phyloP scores from a whole-genome alignment of 2,113 vertebrate species.

The Otocyon megalotis region DNA sequence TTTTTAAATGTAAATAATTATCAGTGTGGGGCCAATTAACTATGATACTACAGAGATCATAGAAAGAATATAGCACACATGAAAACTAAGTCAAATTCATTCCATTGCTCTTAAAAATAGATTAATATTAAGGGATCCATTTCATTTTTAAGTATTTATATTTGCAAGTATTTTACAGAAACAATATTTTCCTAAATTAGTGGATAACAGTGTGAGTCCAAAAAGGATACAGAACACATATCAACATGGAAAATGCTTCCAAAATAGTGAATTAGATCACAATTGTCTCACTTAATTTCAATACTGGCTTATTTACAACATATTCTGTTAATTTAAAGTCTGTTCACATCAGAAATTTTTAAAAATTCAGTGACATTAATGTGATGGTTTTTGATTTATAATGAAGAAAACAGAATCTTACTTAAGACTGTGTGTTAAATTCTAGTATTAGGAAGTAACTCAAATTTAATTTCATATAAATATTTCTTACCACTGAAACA shows the following conservation, averaged over 20 bases:
- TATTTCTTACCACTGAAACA: slow-evolving; percentile 12
- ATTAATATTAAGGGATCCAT: not conserved
- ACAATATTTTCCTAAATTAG: slow-evolving; percentile 12
- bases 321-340: not conserved
- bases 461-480: slow-evolving; percentile 38
- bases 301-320: not conserved
- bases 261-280: not conserved
- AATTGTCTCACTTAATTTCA: slow-evolving; percentile 1
- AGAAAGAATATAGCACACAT: not conserved
- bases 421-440: not conserved
- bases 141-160: not conserved
- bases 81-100: slow-evolving; percentile 28
- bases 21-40: not conserved
- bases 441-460: slow-evolving; percentile 25
- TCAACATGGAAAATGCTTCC: not conserved
- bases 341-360: not conserved
- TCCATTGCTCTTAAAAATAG: not conserved
- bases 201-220: not conserved
- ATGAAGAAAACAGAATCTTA: slow-evolving; percentile 30
- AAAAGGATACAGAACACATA: not conserved
- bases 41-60: not conserved
- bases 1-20: slow-evolving; percentile 34
- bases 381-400: not conserved
- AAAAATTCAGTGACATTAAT: not conserved
- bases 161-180: slow-evolving; percentile 28